These are phyloP conservation scores for Chloroceryle amazona DNA, from an alignment of 2,797 vertebrate genomes.

Conservation along the genomic window DNA sequence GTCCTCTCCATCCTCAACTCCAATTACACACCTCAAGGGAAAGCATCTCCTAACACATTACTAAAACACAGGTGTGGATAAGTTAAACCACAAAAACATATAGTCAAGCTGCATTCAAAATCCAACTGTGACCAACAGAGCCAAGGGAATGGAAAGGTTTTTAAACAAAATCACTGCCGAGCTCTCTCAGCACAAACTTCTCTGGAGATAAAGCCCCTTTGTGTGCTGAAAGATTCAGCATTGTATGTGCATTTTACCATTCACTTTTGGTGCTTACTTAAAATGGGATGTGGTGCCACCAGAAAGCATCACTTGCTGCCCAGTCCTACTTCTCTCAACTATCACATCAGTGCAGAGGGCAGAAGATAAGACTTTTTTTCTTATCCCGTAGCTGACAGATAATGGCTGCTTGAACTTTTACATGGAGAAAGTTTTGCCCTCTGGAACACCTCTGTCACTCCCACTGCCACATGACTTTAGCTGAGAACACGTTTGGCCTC, in stretches of 20 bases:
- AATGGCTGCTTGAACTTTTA: neutral
- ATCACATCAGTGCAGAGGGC: neutral
- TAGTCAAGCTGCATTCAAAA: neutral
- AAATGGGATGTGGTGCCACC: neutral
- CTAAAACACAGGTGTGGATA: neutral
- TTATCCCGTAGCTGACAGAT: neutral
- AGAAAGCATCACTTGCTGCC: neutral
- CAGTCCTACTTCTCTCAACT: neutral
- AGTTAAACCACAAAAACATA: neutral
- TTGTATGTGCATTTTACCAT: accelerated
- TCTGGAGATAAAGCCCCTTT: neutral
- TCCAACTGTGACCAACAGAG: neutral
- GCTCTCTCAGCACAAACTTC: neutral
- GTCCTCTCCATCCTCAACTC: constrained; percentile 1
- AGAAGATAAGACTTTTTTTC: neutral
- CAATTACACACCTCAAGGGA: neutral
- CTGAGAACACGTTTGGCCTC: neutral
- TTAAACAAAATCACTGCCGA: accelerated
- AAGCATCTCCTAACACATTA: neutral
- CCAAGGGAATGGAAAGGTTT: accelerated
- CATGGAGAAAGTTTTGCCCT: neutral
- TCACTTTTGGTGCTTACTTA: neutral
- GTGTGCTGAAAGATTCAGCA: neutral
- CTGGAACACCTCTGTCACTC: neutral
- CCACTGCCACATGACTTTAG: neutral